Evolutionary conservation across 2,797 vertebrate genomes (phyloP).

Genomic region (Erethizon dorsatum): DNA sequence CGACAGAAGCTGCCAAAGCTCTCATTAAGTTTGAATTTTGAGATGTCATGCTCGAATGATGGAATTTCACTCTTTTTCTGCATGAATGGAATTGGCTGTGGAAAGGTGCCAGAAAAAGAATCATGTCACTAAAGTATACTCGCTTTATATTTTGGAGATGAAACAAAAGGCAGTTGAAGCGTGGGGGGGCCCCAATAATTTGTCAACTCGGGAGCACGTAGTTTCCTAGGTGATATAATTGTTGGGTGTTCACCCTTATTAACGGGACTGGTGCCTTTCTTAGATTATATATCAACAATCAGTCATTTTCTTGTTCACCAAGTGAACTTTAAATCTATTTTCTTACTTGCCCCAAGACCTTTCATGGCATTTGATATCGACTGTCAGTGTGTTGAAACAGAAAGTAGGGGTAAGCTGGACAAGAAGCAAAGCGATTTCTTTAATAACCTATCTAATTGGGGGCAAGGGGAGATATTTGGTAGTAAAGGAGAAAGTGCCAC

Average conservation of each 20-base stretch:
- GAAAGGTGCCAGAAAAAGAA: constrained; percentile 90
- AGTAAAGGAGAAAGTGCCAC: constrained; percentile 64
- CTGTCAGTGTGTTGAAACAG: constrained; percentile 12
- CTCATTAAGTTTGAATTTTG: constrained; percentile 99
- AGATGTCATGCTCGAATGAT: constrained; percentile 95
- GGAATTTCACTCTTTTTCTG: constrained; percentile 93
- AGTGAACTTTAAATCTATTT: constrained; percentile 83
- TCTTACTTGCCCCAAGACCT: constrained; percentile 76
- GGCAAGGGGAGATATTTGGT: constrained; percentile 62
- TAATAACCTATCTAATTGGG: constrained; percentile 68
- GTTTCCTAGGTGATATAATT: constrained; percentile 84
- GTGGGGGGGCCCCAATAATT: constrained; percentile 77
- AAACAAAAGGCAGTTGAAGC: constrained; percentile 86
- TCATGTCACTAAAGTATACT: constrained; percentile 89
- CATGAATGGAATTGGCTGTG: constrained; percentile 92
- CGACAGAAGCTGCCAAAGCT: constrained; percentile 99
- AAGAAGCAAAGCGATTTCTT: constrained; percentile 50
- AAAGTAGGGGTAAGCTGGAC: constrained; percentile 68
- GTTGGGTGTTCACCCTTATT: constrained; percentile 80
- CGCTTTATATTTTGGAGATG: constrained; percentile 88
- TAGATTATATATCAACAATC: constrained; percentile 72
- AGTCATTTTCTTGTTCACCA: constrained; percentile 83
- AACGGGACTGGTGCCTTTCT: constrained; percentile 76
- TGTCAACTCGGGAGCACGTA: constrained; percentile 77
- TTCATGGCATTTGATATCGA: constrained; percentile 75